Conservation (phyloP, 2,888 invertebrate species). For the Papilio protenor region DNA sequence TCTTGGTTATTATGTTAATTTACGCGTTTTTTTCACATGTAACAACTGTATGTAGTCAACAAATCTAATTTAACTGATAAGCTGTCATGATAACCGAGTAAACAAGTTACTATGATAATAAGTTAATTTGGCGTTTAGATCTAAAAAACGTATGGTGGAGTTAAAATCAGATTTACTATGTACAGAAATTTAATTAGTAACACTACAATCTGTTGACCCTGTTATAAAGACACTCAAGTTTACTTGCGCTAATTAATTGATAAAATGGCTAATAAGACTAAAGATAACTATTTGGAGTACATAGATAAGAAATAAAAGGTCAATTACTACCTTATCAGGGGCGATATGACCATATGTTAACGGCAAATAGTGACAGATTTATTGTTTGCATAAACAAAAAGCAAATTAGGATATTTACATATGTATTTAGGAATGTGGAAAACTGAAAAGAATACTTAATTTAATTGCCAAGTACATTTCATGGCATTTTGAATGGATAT, state of each 20-base stretch:
- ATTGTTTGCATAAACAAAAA: neutral
- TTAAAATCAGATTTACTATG: no score
- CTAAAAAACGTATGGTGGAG: neutral
- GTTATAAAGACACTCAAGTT: slow-evolving; percentile 1
- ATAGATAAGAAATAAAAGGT: slow-evolving; percentile 27
- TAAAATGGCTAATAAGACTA: slow-evolving; percentile 13
- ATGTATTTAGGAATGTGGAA: neutral
- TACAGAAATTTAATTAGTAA: neutral
- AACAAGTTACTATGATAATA: neutral
- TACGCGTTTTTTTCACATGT: neutral
- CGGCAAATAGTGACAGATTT: neutral
- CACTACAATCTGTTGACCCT: neutral
- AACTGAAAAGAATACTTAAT: neutral
- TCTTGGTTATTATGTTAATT: neutral
- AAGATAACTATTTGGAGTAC: slow-evolving; percentile 15
- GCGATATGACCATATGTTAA: slow-evolving; percentile 44
- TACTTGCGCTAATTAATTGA: slow-evolving; percentile 5
- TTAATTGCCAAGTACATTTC: neutral
- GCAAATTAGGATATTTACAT: neutral
- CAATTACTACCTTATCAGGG: slow-evolving; percentile 48
- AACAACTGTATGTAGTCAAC: neutral
- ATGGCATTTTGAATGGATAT: neutral
- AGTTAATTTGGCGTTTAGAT: neutral
- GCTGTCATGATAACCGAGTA: neutral
- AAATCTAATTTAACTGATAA: slow-evolving; percentile 15